Evolutionary conservation across 2,113 vertebrate species (phyloP).

Genomic region (Pollimyrus isidori): DNA sequence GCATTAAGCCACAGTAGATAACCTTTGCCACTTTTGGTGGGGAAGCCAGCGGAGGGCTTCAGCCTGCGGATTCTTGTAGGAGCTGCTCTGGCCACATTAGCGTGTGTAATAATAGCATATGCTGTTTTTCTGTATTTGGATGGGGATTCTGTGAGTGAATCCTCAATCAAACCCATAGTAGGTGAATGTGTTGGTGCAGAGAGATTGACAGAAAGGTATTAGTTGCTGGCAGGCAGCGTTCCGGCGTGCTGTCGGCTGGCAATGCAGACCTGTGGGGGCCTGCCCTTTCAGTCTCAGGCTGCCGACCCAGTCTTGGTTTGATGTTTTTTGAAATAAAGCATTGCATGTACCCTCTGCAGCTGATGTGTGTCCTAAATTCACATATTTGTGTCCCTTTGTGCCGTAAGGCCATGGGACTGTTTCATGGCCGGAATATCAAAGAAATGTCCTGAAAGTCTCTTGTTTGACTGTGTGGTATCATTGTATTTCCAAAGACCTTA

Average conservation of each 20-base stretch:
- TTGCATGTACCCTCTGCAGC: neutral
- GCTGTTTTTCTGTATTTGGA: neutral
- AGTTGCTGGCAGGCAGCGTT: constrained; percentile 44
- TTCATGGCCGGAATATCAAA: neutral
- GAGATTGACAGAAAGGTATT: constrained; percentile 36
- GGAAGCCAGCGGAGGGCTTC: neutral
- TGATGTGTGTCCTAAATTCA: constrained; percentile 23
- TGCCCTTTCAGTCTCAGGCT: constrained; percentile 35
- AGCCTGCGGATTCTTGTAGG: neutral
- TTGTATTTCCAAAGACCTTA: neutral
- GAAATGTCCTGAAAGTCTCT: neutral
- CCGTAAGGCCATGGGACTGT: neutral
- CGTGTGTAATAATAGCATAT: neutral
- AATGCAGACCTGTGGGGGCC: constrained; percentile 52
- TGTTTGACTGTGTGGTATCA: neutral
- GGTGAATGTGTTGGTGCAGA: constrained; percentile 19
- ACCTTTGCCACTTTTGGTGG: constrained; percentile 29
- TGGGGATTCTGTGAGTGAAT: neutral
- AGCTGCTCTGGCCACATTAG: neutral
- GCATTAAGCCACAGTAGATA: constrained; percentile 36
- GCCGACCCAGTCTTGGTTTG: neutral
- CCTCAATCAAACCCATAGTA: neutral
- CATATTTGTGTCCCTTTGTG: neutral
- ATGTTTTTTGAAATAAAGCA: constrained; percentile 22
- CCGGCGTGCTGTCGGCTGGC: constrained; percentile 47